phyloP scores from a whole-genome alignment of 2,888 invertebrate genomes.

The Ceriagrion tenellum region DNA sequence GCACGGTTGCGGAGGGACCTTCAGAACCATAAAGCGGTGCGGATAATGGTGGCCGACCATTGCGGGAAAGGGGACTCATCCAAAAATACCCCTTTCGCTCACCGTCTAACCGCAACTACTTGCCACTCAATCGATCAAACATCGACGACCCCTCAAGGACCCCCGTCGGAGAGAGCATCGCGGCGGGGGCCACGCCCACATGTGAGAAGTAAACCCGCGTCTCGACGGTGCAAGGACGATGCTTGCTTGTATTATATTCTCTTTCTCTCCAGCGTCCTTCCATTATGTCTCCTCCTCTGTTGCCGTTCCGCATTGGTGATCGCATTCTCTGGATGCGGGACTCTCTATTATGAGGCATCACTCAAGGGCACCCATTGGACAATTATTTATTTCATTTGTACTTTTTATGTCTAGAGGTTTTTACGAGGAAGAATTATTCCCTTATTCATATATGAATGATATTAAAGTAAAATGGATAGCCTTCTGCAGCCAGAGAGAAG shows the following conservation, averaged over 20 bases:
- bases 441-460: too few species aligned
- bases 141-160: not conserved
- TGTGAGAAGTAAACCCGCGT: not conserved
- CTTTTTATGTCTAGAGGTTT: too few species aligned
- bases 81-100: not conserved
- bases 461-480: too few species aligned
- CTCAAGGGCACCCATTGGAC: not conserved
- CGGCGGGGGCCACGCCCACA: slow-evolving; percentile 4
- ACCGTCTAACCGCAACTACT: not conserved
- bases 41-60: not conserved
- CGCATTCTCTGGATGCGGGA: not conserved
- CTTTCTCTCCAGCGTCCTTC: not conserved
- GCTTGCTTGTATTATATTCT: not conserved
- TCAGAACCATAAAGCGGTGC: not conserved
- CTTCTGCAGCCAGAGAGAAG: too few species aligned
- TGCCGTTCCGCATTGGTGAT: not conserved
- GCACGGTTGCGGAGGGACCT: not conserved
- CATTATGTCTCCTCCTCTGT: not conserved
- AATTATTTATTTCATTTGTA: too few species aligned
- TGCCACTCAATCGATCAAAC: slow-evolving; percentile 31
- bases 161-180: not conserved
- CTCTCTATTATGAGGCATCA: not conserved
- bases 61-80: not conserved
- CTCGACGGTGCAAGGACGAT: not conserved
- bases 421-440: too few species aligned